Percentiles rank a stretch among this genome's conserved stretches.
Evolutionary conservation across 1,140 invertebrate genomes (phyloP).

Genomic region (Heterodera carotae): DNA sequence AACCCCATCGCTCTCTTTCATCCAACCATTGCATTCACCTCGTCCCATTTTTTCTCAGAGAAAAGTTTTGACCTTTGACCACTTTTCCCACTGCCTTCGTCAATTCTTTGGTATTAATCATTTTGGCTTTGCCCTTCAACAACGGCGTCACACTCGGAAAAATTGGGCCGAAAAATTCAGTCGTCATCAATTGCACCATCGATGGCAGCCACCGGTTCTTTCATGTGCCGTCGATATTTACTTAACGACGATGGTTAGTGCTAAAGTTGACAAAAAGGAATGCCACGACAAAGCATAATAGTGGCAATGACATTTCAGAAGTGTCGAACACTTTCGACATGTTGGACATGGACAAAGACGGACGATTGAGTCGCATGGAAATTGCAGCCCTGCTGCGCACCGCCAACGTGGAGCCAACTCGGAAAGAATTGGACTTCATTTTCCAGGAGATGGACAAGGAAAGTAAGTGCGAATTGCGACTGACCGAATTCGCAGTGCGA

Average conservation of each 20-base stretch:
- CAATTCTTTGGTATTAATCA: no score
- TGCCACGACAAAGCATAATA: no score
- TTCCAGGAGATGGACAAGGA: constrained; percentile 62
- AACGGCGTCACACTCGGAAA: no score
- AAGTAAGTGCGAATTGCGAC: constrained; percentile 50
- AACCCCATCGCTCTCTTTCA: no score
- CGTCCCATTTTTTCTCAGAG: no score
- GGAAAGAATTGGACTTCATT: constrained; percentile 60
- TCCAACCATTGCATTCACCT: no score
- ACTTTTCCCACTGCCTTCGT: no score
- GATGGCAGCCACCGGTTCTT: constrained; percentile 39
- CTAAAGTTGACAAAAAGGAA: no score
- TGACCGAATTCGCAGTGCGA: no score
- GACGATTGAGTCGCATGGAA: constrained; percentile 52
- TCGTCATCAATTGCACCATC: not conserved
- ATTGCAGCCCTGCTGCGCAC: constrained; percentile 59
- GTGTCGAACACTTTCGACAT: constrained; percentile 61
- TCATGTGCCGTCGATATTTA: constrained; percentile 45
- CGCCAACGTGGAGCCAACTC: constrained; percentile 59
- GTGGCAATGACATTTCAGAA: constrained; percentile 40
- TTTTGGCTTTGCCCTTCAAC: no score
- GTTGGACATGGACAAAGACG: constrained; percentile 62
- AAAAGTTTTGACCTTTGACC: no score
- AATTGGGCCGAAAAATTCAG: no score
- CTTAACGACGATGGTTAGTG: constrained; percentile 46